These are phyloP conservation scores for Papilio glaucus DNA, from an alignment of 1,140 invertebrate species.

Conservation along the genomic window DNA sequence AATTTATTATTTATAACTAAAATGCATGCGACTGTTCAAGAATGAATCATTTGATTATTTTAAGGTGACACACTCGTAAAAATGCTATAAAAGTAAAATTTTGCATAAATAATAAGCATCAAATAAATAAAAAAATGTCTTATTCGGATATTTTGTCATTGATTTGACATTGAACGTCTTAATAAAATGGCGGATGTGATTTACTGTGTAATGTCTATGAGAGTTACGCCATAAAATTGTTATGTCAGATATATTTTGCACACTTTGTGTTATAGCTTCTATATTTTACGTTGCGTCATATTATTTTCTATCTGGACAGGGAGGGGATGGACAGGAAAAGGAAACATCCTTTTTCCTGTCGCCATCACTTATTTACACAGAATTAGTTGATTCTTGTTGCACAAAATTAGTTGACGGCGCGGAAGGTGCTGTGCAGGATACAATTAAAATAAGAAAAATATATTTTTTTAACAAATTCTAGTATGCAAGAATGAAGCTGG, in stretches of 20 bases:
- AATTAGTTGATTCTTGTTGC: neutral
- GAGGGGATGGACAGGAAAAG: no score
- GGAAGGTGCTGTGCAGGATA: no score
- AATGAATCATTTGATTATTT: conserved; percentile 6
- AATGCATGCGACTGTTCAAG: neutral
- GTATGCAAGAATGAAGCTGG: no score
- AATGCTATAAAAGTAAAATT: conserved; percentile 19
- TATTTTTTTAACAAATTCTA: no score
- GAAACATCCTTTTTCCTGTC: no score
- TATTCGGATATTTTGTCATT: conserved; percentile 32
- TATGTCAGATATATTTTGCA: conserved; percentile 52
- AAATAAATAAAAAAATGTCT: neutral
- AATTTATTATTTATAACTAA: neutral
- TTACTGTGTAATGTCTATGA: conserved; percentile 25
- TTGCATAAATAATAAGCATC: conserved; percentile 14
- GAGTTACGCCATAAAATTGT: conserved; percentile 47
- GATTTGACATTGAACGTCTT: conserved; percentile 33
- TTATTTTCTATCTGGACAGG: conserved; percentile 44
- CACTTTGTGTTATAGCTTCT: conserved; percentile 42
- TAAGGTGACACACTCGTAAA: neutral
- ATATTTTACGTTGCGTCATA: conserved; percentile 41
- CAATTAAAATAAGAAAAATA: no score
- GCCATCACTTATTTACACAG: neutral
- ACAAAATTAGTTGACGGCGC: neutral
- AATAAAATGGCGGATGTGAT: conserved; percentile 40